A percentile compares a stretch with the other conserved stretches of the same genome.
phyloP scores from a whole-genome alignment of 2,888 invertebrate genomes.

The Amblyjoppa fuscipennis region DNA sequence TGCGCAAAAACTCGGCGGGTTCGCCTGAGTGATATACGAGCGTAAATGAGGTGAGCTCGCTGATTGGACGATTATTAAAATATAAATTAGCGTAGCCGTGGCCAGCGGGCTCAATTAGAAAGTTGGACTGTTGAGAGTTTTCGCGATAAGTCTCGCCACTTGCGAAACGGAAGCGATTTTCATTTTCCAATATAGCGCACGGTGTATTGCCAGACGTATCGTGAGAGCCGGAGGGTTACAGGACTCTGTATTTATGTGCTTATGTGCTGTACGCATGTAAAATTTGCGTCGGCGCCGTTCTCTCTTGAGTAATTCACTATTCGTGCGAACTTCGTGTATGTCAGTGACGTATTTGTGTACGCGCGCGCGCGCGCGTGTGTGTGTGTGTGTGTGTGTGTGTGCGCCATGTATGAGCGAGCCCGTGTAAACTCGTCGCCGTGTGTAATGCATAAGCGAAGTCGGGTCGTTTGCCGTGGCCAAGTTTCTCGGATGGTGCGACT shows the following conservation, averaged over 20 bases:
- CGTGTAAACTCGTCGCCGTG: constrained; percentile 27
- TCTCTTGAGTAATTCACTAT: constrained; percentile 40
- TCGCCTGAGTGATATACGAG: not conserved
- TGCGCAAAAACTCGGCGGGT: not conserved
- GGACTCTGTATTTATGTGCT: not conserved
- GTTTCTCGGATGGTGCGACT: constrained; percentile 42
- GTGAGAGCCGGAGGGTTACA: constrained; percentile 22
- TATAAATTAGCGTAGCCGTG: not conserved
- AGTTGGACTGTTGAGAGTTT: constrained; percentile 10
- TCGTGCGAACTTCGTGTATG: not conserved
- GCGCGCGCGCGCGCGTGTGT: not conserved
- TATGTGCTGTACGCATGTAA: not conserved
- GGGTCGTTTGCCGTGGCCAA: constrained; percentile 34
- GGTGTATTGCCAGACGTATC: constrained; percentile 26
- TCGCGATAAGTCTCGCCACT: constrained; percentile 10
- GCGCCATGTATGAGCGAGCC: not conserved
- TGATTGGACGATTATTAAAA: constrained; percentile 17
- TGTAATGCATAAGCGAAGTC: constrained; percentile 24
- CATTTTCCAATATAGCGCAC: constrained; percentile 25
- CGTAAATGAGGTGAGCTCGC: not conserved
- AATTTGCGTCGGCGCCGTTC: constrained; percentile 18
- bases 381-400: not conserved
- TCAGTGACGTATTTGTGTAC: no score
- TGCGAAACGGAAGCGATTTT: constrained; percentile 45
- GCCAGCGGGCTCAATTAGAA: constrained; percentile 30